A percentile compares a stretch with the other conserved stretches of the same genome.
Conservation (phyloP, 2,113 vertebrate species). For the Neotragus moschatus region DNA sequence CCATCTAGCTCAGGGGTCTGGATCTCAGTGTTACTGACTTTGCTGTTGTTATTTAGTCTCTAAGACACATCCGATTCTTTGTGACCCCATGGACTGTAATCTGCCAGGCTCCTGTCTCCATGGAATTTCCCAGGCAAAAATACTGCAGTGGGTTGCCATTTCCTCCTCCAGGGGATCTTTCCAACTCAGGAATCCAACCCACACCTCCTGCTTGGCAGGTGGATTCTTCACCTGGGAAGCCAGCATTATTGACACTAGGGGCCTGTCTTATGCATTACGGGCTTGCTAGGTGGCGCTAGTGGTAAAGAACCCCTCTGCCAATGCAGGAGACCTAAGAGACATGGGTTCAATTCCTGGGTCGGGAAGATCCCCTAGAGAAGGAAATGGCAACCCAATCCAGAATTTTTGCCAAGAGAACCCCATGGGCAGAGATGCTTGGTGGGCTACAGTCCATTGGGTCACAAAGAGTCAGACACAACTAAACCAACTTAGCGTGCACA, state of each 20-base stretch:
- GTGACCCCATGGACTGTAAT: neutral
- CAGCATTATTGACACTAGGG: neutral
- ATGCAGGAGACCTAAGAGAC: neutral
- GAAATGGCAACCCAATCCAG: neutral
- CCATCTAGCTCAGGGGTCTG: neutral
- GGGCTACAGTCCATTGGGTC: neutral
- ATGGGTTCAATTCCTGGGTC: neutral
- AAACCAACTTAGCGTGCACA: fast-evolving
- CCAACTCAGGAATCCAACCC: neutral
- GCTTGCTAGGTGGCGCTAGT: neutral
- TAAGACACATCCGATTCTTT: neutral
- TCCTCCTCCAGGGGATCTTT: neutral
- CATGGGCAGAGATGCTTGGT: neutral
- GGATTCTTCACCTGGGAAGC: neutral
- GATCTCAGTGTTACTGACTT: neutral
- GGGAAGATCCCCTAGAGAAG: neutral
- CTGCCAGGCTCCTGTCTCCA: neutral
- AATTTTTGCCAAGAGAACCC: neutral
- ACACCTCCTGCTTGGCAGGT: neutral
- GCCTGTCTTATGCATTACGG: neutral
- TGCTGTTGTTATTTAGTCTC: neutral
- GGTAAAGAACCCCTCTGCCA: neutral
- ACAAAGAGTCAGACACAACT: neutral
- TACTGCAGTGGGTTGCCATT: neutral
- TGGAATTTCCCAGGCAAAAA: neutral